A percentile compares a stretch with the other conserved stretches of the same genome.
phyloP scores from a whole-genome alignment of 2,113 vertebrate species.

The Hiodon tergisus region DNA sequence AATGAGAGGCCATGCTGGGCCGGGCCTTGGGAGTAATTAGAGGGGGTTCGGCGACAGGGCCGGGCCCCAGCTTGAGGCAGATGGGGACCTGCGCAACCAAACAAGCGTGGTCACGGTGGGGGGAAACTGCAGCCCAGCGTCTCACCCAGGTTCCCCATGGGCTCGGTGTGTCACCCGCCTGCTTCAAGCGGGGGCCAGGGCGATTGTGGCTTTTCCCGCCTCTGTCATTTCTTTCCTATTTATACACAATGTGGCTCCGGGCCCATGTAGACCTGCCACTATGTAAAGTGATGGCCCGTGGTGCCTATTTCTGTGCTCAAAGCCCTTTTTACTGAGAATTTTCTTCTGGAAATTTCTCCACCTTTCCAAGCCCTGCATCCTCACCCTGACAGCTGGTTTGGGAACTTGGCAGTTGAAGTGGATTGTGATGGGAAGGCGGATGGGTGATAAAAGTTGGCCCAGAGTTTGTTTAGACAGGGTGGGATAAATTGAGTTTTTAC shows the following conservation, averaged over 20 bases:
- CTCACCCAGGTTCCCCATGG: conserved; percentile 11
- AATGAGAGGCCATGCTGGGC: conserved; percentile 57
- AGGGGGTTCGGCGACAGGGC: conserved; percentile 44
- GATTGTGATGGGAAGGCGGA: no score
- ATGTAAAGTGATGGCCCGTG: neutral
- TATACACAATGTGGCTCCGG: conserved; percentile 38
- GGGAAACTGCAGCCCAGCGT: conserved; percentile 7
- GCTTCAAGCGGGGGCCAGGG: conserved; percentile 59
- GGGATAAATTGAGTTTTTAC: no score
- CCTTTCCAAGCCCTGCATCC: no score
- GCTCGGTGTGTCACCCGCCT: conserved; percentile 38
- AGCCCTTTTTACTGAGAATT: no score
- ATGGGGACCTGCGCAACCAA: conserved; percentile 36
- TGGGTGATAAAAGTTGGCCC: no score
- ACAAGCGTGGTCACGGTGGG: neutral
- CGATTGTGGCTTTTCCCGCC: conserved; percentile 59
- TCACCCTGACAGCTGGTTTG: no score
- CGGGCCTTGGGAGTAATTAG: conserved; percentile 56
- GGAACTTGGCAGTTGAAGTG: no score
- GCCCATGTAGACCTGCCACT: conserved; percentile 28
- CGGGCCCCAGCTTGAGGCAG: conserved; percentile 44
- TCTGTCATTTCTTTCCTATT: conserved; percentile 65
- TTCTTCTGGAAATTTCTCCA: no score
- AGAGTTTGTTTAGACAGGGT: no score
- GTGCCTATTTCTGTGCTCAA: no score